Conservation (phyloP, 1,140 invertebrate genomes). For the Globodera ellingtonae region DNA sequence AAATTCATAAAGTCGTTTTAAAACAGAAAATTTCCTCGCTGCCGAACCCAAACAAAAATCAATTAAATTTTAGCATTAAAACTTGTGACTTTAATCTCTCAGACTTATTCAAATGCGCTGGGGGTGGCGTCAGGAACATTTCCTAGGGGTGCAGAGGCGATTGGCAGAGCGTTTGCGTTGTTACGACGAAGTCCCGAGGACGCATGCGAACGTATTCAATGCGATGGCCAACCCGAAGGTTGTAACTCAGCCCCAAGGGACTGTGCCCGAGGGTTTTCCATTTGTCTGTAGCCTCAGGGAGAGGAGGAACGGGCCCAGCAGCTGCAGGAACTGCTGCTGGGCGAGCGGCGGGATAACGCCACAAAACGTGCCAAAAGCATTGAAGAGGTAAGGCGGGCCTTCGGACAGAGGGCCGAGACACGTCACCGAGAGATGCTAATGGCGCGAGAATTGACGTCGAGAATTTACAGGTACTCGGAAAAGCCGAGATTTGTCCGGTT, state of each 20-base stretch:
- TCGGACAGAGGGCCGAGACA: conserved; percentile 52
- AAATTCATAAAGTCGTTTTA: too few species aligned
- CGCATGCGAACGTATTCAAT: conserved; percentile 53
- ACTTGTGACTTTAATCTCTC: conserved; percentile 17
- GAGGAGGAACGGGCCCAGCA: conserved; percentile 48
- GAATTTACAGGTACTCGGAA: conserved; percentile 19
- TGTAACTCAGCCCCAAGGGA: neutral
- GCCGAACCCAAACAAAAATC: too few species aligned
- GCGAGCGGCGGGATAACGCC: neutral
- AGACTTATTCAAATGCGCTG: conserved; percentile 54
- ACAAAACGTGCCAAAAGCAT: conserved; percentile 52
- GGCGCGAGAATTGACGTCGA: conserved; percentile 23
- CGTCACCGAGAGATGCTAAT: conserved; percentile 34
- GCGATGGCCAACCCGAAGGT: conserved; percentile 50
- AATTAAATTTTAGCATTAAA: too few species aligned
- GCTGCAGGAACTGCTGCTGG: conserved; percentile 40
- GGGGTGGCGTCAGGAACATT: conserved; percentile 61
- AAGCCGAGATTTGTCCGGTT: conserved; percentile 19
- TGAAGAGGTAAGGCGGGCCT: conserved; percentile 54
- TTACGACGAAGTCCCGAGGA: conserved; percentile 49
- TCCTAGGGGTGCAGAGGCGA: conserved; percentile 54
- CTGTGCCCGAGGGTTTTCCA: neutral
- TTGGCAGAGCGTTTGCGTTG: conserved; percentile 45
- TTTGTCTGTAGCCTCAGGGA: conserved; percentile 41
- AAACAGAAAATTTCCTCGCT: too few species aligned